Conservation (phyloP, 1,140 invertebrate genomes). For the Cecropterus lyciades region DNA sequence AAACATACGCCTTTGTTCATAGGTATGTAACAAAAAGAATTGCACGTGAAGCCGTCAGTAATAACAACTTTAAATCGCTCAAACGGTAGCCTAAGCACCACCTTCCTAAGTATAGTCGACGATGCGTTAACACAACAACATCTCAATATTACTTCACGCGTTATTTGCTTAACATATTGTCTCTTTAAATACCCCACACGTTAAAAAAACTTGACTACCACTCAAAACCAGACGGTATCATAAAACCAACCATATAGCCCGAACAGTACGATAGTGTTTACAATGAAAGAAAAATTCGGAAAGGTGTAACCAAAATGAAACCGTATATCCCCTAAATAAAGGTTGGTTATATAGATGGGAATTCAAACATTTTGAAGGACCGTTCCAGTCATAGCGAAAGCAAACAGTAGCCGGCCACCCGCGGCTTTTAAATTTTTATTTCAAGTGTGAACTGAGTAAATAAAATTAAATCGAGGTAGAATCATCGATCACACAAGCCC, state of each 20-base stretch:
- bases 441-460: slow-evolving; percentile 69
- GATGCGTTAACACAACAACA: slow-evolving; percentile 31
- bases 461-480: slow-evolving; percentile 65
- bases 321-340: slow-evolving; percentile 14
- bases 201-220: slow-evolving; percentile 27
- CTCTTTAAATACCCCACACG: slow-evolving; percentile 55
- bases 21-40: background rate
- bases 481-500: slow-evolving; percentile 68
- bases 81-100: slow-evolving; percentile 22
- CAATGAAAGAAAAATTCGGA: background rate
- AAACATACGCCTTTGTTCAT: no score
- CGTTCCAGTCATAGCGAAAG: slow-evolving; percentile 62
- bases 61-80: background rate
- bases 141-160: slow-evolving; percentile 29
- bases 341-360: slow-evolving; percentile 16
- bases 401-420: slow-evolving; percentile 79
- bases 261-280: slow-evolving; percentile 17
- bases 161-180: slow-evolving; percentile 59
- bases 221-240: background rate
- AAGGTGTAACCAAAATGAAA: background rate
- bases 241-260: slow-evolving; percentile 31
- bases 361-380: slow-evolving; percentile 44
- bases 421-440: slow-evolving; percentile 62
- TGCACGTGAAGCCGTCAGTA: background rate
- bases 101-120: slow-evolving; percentile 5